Evolutionary conservation across 2,888 invertebrate genomes (phyloP).

Genomic region (Calephelis perditalis): DNA sequence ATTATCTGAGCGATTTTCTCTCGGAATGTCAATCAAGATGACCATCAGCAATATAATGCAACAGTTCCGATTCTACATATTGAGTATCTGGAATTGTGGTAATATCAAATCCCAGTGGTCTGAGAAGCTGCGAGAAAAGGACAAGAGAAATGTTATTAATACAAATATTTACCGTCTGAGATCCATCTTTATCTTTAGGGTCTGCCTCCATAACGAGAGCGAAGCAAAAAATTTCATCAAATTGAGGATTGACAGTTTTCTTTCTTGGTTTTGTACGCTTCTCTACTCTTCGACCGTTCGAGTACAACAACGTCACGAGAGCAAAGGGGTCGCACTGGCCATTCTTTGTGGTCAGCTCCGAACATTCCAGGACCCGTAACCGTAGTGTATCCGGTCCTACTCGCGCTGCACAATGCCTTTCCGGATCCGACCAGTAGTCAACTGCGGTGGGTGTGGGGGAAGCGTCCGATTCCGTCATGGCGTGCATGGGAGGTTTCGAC

Average conservation of each 20-base stretch:
- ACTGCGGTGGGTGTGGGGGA: constrained; percentile 65
- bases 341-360: constrained; percentile 92
- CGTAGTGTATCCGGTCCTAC: constrained; percentile 69
- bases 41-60: too few relatives aligned
- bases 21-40: too few relatives aligned
- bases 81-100: too few relatives aligned
- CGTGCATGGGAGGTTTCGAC: constrained; percentile 64
- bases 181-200: constrained; percentile 69
- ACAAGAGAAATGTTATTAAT: neutral
- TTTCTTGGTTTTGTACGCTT: constrained; percentile 91
- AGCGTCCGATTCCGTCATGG: constrained; percentile 60
- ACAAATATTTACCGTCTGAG: constrained; percentile 70
- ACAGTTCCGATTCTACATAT: too few relatives aligned
- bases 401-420: constrained; percentile 67
- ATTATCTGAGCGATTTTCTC: too few relatives aligned
- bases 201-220: constrained; percentile 80
- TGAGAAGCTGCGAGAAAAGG: neutral
- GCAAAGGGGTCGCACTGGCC: constrained; percentile 95
- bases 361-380: constrained; percentile 88
- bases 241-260: constrained; percentile 93
- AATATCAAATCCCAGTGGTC: too few relatives aligned
- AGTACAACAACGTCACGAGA: constrained; percentile 86
- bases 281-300: constrained; percentile 87
- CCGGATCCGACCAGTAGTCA: constrained; percentile 74
- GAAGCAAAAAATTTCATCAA: constrained; percentile 92